phyloP scores from a whole-genome alignment of 2,888 invertebrate genomes.

The Oligia strigilis region DNA sequence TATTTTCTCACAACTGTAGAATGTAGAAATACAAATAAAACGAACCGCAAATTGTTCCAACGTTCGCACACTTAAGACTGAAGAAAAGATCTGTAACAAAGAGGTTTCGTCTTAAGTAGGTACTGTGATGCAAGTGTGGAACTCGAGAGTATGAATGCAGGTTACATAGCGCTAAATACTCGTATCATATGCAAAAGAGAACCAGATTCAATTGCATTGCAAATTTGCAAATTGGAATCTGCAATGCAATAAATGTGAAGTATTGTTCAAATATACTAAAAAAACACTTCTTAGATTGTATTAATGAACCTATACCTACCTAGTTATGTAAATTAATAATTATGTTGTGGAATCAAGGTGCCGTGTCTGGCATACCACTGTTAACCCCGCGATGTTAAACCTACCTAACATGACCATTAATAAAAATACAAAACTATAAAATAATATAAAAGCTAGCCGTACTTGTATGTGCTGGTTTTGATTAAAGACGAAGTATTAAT shows the following conservation, averaged over 20 bases:
- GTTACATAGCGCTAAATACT: conserved; percentile 22
- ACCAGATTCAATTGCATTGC: not conserved
- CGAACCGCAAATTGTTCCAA: conserved; percentile 43
- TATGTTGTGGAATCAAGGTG: not conserved
- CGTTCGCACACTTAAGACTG: conserved; percentile 51
- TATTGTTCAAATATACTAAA: not conserved
- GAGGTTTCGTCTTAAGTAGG: conserved; percentile 47
- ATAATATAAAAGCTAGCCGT: not conserved
- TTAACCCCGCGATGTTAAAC: not conserved
- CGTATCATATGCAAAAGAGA: not conserved
- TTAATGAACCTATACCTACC: not conserved
- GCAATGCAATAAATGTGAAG: not conserved
- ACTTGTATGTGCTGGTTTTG: not conserved
- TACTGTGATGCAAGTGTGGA: conserved; percentile 48
- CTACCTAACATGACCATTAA: no score
- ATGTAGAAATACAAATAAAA: conserved; percentile 37
- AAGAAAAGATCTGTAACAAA: conserved; percentile 61
- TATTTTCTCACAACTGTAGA: conserved; percentile 43
- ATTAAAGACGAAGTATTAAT: not conserved
- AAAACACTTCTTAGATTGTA: not conserved
- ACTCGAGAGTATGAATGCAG: conserved; percentile 43
- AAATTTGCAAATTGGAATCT: not conserved
- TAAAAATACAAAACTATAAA: no score
- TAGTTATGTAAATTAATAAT: not conserved
- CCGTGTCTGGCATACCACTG: not conserved